A percentile compares a stretch with the other conserved stretches of the same genome.
Evolutionary conservation across 2,113 vertebrate genomes (phyloP).

Genomic region (Cavia porcellus): DNA sequence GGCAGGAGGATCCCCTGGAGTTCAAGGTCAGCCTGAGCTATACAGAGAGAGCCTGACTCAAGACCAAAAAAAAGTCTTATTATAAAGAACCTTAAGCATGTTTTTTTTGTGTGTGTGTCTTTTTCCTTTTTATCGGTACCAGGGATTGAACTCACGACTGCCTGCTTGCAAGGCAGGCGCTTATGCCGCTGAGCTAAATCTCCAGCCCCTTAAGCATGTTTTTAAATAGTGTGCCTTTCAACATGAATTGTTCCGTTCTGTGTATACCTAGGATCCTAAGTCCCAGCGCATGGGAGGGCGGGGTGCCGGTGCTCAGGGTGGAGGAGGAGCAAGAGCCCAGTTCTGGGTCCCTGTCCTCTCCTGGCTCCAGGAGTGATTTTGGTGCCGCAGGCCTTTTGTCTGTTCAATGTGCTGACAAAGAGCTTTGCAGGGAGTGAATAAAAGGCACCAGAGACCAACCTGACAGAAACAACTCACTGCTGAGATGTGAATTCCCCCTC

Average conservation of each 20-base stretch:
- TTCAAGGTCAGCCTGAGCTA: not conserved
- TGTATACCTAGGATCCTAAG: not conserved
- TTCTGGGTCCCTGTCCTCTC: too few species aligned
- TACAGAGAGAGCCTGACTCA: not conserved
- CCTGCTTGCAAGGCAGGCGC: too few species aligned
- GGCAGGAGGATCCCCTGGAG: not conserved
- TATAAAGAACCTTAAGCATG: not conserved
- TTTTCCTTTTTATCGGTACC: too few species aligned
- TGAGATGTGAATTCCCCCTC: not conserved
- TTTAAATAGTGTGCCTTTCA: not conserved
- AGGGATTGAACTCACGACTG: too few species aligned
- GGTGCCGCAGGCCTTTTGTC: not conserved
- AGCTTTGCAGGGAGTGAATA: not conserved
- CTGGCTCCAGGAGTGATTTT: not conserved
- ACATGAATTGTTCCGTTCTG: not conserved
- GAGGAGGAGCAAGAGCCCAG: not conserved
- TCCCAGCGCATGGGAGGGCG: not conserved
- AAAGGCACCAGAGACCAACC: not conserved
- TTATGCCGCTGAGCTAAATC: too few species aligned
- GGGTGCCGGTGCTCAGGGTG: not conserved
- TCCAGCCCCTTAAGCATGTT: not conserved
- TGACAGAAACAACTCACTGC: not conserved
- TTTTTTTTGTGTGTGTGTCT: not conserved
- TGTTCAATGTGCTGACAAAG: not conserved
- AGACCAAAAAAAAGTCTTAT: not conserved